These are phyloP conservation scores for Acomys russatus DNA, from an alignment of 2,797 vertebrate species.

Conservation along the genomic window DNA sequence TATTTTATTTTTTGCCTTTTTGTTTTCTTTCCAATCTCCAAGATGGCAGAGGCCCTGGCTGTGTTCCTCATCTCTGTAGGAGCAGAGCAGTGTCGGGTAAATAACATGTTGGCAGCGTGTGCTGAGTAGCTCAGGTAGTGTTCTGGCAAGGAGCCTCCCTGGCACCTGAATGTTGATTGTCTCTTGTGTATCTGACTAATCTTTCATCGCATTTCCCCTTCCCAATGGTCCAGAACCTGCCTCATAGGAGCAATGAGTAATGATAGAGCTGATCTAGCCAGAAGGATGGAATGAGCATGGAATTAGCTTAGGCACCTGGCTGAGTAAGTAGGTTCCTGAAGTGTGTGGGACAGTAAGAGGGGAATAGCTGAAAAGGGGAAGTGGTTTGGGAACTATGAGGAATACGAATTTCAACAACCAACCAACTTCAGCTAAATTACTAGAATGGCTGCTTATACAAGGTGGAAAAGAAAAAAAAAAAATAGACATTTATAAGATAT, in stretches of 20 bases:
- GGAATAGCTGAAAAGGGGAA: not conserved
- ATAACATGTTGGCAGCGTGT: not conserved
- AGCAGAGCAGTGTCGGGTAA: not conserved
- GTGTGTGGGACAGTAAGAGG: not conserved
- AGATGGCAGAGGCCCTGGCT: not conserved
- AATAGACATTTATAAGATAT: not conserved
- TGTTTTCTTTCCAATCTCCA: not conserved
- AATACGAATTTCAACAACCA: constrained; percentile 23
- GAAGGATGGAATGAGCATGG: not conserved
- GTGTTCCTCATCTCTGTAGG: not conserved
- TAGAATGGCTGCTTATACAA: not conserved
- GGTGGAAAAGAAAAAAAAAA: not conserved
- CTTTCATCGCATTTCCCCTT: not conserved
- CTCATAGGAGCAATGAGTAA: not conserved
- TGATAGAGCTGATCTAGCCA: not conserved
- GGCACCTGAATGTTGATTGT: not conserved
- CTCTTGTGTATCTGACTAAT: not conserved
- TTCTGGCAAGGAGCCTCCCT: not conserved
- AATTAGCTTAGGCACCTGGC: not conserved
- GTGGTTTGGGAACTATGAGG: not conserved
- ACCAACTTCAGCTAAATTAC: not conserved
- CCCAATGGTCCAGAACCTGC: not conserved
- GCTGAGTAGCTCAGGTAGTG: not conserved
- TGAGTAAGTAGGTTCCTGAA: not conserved
- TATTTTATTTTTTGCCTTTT: not conserved